Conservation (phyloP, 2,113 vertebrate species). For the Etia nguti region DNA sequence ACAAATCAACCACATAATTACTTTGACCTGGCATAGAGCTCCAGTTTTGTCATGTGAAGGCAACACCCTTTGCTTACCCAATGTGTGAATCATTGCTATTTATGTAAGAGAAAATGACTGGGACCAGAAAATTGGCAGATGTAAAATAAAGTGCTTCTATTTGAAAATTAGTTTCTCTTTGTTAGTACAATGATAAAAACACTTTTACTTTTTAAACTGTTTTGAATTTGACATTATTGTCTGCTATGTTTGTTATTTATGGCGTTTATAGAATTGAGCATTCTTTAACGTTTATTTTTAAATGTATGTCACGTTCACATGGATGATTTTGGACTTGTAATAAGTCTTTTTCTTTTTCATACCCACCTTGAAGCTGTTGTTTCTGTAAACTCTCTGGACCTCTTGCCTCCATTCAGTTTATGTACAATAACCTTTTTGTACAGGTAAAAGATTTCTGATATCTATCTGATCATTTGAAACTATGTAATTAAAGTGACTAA, state of each 20-base stretch:
- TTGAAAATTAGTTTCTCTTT: neutral
- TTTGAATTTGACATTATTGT: neutral
- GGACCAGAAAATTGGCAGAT: slow-evolving; percentile 19
- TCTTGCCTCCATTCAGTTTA: neutral
- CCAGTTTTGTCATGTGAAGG: neutral
- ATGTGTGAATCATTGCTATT: neutral
- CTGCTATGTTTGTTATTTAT: slow-evolving; percentile 24
- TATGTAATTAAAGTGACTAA: slow-evolving; percentile 11
- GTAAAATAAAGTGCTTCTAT: neutral
- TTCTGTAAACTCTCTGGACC: neutral
- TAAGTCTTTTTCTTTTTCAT: neutral
- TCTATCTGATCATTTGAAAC: neutral
- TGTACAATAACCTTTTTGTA: slow-evolving; percentile 21
- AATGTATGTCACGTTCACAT: neutral
- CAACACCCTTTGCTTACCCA: neutral
- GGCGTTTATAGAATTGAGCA: neutral
- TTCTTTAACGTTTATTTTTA: neutral
- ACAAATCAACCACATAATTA: neutral
- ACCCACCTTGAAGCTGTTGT: neutral
- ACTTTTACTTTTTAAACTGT: neutral
- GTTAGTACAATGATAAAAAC: neutral
- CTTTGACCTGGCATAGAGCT: neutral
- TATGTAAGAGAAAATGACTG: neutral
- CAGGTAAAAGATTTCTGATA: neutral
- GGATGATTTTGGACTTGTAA: neutral